Conservation (phyloP, 1,140 invertebrate genomes). For the Drosophila yakuba region DNA sequence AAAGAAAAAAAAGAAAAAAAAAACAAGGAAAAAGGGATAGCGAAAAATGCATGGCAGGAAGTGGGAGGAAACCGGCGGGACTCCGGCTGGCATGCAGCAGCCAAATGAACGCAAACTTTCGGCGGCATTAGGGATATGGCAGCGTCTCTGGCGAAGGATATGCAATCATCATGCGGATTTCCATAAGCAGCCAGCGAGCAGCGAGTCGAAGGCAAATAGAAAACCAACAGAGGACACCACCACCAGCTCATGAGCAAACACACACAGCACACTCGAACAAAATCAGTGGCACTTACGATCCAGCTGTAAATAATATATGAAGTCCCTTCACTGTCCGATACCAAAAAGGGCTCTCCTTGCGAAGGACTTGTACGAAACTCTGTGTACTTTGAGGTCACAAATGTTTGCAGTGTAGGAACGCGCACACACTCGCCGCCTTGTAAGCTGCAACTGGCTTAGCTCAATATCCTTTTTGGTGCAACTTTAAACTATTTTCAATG, state of each 20-base stretch:
- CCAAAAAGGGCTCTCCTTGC: background rate
- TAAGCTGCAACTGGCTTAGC: constrained; percentile 78
- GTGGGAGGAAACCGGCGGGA: constrained; percentile 23
- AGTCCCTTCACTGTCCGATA: background rate
- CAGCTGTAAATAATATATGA: too few relatives aligned
- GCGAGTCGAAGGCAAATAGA: constrained; percentile 70
- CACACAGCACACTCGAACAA: constrained; percentile 10
- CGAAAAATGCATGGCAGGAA: constrained; percentile 30
- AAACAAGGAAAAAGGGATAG: too few relatives aligned
- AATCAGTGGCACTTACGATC: background rate
- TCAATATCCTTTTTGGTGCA: constrained; percentile 78
- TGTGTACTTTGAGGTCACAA: background rate
- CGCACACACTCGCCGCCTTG: constrained; percentile 19
- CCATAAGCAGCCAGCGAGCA: constrained; percentile 73
- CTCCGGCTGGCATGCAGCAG: constrained; percentile 50
- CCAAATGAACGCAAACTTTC: constrained; percentile 82
- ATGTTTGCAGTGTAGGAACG: constrained; percentile 17
- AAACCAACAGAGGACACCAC: constrained; percentile 55
- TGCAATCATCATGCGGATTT: constrained; percentile 84
- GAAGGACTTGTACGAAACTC: background rate
- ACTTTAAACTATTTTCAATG: constrained; percentile 82
- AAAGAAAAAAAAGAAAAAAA: too few relatives aligned
- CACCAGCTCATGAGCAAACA: constrained; percentile 27
- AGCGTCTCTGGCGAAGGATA: constrained; percentile 75
- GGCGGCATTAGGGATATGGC: constrained; percentile 78